phyloP scores from a whole-genome alignment of 2,113 vertebrate species.

The Albula goreensis region DNA sequence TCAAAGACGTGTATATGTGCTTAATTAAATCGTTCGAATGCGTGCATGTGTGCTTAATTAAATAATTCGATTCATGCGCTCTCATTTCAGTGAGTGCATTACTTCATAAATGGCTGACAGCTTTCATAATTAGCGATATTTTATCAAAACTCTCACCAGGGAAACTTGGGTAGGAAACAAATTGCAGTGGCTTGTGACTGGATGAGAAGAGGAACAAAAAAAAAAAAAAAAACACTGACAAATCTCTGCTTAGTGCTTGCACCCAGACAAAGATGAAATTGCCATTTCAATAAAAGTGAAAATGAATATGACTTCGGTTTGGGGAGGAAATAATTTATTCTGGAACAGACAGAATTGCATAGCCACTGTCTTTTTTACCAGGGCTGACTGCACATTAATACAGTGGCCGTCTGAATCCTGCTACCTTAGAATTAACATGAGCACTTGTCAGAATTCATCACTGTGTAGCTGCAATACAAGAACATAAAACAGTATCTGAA shows the following conservation, averaged over 20 bases:
- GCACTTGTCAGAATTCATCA: conserved; percentile 4
- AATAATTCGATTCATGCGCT: background rate
- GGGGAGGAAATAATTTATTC: background rate
- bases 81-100: background rate
- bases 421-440: background rate
- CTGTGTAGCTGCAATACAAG: background rate
- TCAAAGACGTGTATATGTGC: background rate
- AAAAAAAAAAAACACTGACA: background rate
- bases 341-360: background rate
- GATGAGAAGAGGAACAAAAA: background rate
- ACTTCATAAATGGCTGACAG: background rate
- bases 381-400: background rate
- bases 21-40: background rate
- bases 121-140: background rate
- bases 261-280: background rate
- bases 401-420: background rate
- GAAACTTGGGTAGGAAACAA: background rate
- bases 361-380: background rate
- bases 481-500: background rate
- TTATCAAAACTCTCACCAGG: background rate
- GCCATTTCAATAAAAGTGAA: background rate
- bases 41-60: background rate
- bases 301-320: background rate
- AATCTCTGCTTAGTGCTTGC: background rate
- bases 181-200: background rate